Conservation (phyloP, 2,888 invertebrate genomes). For the Liposcelis brunnea region DNA sequence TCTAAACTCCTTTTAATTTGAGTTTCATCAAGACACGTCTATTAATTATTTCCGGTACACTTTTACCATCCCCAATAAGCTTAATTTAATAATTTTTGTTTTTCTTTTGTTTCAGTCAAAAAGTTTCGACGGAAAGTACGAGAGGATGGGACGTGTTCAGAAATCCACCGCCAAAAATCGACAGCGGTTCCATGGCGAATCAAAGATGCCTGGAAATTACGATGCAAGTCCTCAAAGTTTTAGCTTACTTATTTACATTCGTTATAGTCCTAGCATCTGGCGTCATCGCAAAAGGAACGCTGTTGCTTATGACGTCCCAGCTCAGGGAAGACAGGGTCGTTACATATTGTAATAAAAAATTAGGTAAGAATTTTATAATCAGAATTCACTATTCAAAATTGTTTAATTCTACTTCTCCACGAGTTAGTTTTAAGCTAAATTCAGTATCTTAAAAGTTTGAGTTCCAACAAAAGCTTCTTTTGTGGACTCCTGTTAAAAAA, state of each 20-base stretch:
- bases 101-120: constrained; percentile 7
- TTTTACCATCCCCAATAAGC: too few relatives aligned
- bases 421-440: too few relatives aligned
- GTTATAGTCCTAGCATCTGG: constrained; percentile 68
- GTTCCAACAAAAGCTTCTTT: too few relatives aligned
- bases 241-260: constrained; percentile 74
- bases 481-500: too few relatives aligned
- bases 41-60: too few relatives aligned
- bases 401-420: too few relatives aligned
- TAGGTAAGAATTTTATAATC: constrained; percentile 39
- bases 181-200: constrained; percentile 75
- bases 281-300: constrained; percentile 72
- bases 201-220: constrained; percentile 74
- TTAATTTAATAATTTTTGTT: too few relatives aligned
- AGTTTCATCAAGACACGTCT: too few relatives aligned
- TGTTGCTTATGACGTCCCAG: constrained; percentile 86
- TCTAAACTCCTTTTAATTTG: too few relatives aligned
- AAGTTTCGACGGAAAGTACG: constrained; percentile 51
- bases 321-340: constrained; percentile 54
- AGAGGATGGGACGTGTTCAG: constrained; percentile 97
- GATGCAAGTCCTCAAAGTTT: constrained; percentile 64
- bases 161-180: constrained; percentile 74
- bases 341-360: constrained; percentile 67
- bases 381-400: too few relatives aligned
- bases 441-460: too few relatives aligned